These are phyloP conservation scores for Andricus curvator DNA, from an alignment of 2,888 invertebrate genomes.

Conservation along the genomic window DNA sequence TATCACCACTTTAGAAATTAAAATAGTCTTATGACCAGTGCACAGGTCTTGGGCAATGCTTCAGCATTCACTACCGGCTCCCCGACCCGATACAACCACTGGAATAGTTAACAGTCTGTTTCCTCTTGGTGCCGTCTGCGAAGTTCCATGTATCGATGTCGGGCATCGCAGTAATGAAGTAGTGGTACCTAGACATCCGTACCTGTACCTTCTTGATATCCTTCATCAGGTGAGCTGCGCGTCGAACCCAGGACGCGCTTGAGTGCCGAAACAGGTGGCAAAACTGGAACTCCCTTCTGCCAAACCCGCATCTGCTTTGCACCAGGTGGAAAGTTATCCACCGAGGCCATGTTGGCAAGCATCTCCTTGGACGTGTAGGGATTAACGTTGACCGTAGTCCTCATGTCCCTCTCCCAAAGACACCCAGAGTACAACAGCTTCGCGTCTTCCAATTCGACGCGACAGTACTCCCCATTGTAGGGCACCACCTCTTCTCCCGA, in stretches of 20 bases:
- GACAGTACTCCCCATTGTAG: conserved; percentile 86
- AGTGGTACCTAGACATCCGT: conserved; percentile 88
- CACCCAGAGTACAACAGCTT: conserved; percentile 87
- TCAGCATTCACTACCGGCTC: conserved; percentile 68
- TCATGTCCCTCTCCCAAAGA: conserved; percentile 85
- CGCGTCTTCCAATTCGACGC: conserved; percentile 64
- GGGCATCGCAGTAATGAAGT: conserved; percentile 75
- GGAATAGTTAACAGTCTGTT: conserved; percentile 47
- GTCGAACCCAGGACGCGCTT: conserved; percentile 91
- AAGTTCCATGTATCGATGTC: conserved; percentile 65
- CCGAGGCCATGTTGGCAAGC: conserved; percentile 63
- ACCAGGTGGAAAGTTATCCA: conserved; percentile 79
- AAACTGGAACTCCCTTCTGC: conserved; percentile 91
- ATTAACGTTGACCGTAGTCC: conserved; percentile 65
- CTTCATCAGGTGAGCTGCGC: conserved; percentile 93
- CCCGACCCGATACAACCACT: conserved; percentile 60
- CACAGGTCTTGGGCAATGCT: conserved; percentile 4
- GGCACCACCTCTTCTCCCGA: conserved; percentile 78
- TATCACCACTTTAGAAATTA: conserved; percentile 7
- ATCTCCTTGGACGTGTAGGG: conserved; percentile 72
- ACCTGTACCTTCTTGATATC: conserved; percentile 95
- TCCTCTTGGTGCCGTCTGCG: conserved; percentile 38
- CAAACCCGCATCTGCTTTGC: conserved; percentile 92
- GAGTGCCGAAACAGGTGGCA: conserved; percentile 91
- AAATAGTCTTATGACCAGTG: not conserved